Evolutionary conservation across 2,113 vertebrate species (phyloP), one percentile per base, ranked within the genome.

Genomic region (Peromyscus polionotus): DNA sequence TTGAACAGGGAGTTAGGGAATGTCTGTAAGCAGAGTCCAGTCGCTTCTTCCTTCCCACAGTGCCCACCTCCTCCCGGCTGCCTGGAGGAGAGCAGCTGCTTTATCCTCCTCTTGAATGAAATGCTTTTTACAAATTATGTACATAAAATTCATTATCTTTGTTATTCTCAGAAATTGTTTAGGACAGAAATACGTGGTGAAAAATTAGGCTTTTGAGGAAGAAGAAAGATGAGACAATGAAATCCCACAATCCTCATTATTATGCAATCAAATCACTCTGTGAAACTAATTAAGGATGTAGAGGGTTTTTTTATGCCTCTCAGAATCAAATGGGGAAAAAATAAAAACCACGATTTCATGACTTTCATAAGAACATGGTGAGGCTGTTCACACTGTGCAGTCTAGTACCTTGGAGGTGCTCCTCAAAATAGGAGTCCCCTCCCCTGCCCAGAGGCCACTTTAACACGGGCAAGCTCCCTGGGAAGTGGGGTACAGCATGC

Each of bases 261-360:
- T 94, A 88, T 86, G 85, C 90, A 86, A 94, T 96, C 91, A 96
- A 93, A 88, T 92, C 75, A 68, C 73, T 95, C 90, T 22, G n/a
- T 70, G 68, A 96, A 97, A 91, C 96, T 96, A 95, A 97, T 95
- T 95, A 95, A 97, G 91, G 88, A 91, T 95, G 89, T 84, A 83
- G 93, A 97, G 68, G 54, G 0, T 26, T 89, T 72, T 94, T 86
- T 48, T 48, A 48, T 75, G 67, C 72, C 86, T 79, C 93, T 96
- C 51, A 36, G 89, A 89, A 94, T 85, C 77, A 88, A 92, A 96
- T 72, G 10, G 76, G 68, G 36, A 8, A 16, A 1, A 7, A 85
- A 95, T 54, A 54, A 94, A 48, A 94, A 93, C 94, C 22, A 39
- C 10, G 20, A 93, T 91, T 93, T 89, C 31, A 33, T 75, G 89